A percentile compares a stretch with the other conserved stretches of the same genome.
These are phyloP conservation scores for Balanococcus diminutus DNA, from an alignment of 2,888 invertebrate species.

Conservation along the genomic window DNA sequence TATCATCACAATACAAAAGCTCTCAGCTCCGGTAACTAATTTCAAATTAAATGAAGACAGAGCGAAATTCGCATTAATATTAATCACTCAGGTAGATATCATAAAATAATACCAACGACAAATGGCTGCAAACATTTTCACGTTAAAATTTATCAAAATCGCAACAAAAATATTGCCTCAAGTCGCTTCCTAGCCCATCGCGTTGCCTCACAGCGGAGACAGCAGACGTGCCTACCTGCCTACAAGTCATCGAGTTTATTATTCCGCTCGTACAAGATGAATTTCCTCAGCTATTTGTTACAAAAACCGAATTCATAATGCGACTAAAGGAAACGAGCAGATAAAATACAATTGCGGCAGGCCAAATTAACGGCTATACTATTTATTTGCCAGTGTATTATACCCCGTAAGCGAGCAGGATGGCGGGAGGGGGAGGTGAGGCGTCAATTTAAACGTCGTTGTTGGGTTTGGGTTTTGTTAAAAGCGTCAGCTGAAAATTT, in stretches of 20 bases:
- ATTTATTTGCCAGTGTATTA: not conserved
- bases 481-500: not conserved
- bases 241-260: not conserved
- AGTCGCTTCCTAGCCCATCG: not conserved
- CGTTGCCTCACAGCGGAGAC: no score
- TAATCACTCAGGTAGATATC: not conserved
- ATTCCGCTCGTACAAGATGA: not conserved
- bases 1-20: not conserved
- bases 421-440: no score
- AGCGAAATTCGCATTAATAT: constrained; percentile 14
- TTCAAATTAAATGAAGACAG: not conserved
- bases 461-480: not conserved
- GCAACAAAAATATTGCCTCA: not conserved
- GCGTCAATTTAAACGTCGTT: constrained; percentile 1
- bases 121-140: not conserved
- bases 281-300: constrained; percentile 20
- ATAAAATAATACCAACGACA: not conserved
- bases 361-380: not conserved
- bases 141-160: constrained; percentile 1
- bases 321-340: not conserved
- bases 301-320: not conserved
- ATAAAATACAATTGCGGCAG: not conserved
- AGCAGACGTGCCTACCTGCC: no score
- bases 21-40: not conserved
- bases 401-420: not conserved